Conservation (phyloP, 2,113 vertebrate species). For the Psilopogon haemacephalus region DNA sequence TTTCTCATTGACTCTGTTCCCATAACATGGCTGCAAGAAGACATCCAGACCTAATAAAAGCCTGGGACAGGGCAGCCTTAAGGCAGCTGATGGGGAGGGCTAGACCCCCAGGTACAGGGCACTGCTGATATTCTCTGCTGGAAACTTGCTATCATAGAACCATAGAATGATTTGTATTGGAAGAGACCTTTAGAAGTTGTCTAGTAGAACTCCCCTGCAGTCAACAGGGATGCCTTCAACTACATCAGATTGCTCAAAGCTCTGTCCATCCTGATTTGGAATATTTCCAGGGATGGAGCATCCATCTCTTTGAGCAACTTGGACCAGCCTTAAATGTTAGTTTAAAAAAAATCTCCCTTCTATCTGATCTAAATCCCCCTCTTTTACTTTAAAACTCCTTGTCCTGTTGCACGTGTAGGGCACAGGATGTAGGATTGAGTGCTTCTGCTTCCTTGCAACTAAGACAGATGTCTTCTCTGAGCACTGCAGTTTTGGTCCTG, state of each 20-base stretch:
- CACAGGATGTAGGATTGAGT: fast-evolving
- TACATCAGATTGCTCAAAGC: too few relatives aligned
- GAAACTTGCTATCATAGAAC: background rate
- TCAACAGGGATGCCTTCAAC: too few relatives aligned
- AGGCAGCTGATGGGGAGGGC: background rate
- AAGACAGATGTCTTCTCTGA: background rate
- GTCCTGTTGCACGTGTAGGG: background rate
- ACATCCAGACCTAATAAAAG: background rate
- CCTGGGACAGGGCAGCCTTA: background rate
- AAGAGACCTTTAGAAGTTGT: background rate
- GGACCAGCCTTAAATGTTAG: too few relatives aligned
- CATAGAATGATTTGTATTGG: background rate
- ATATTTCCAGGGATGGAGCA: too few relatives aligned
- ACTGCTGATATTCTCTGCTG: background rate
- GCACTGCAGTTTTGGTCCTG: background rate
- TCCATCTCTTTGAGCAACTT: too few relatives aligned
- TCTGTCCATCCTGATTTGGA: too few relatives aligned
- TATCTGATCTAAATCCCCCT: too few relatives aligned
- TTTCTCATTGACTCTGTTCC: background rate
- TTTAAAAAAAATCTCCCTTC: too few relatives aligned
- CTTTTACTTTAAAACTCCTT: background rate
- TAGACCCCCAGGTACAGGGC: background rate
- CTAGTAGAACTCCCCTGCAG: background rate
- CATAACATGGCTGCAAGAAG: fast-evolving
- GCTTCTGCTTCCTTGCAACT: background rate